Percentiles rank a stretch among this genome's conserved stretches.
phyloP scores from a whole-genome alignment of 2,797 vertebrate genomes.

The Gila robusta region DNA sequence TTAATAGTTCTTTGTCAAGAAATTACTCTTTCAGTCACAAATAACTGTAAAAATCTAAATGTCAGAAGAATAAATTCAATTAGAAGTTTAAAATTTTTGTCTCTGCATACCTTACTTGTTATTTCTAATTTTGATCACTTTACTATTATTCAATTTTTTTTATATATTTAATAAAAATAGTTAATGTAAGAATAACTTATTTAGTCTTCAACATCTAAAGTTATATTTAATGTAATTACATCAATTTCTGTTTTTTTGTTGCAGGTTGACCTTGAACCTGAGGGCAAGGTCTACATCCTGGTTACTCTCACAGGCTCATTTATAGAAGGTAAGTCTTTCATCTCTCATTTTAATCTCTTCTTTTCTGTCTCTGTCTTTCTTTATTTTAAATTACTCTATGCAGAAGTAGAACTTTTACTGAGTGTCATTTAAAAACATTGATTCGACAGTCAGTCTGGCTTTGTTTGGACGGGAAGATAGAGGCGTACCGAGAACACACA shows the following conservation, averaged over 20 bases:
- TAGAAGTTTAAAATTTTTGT: background rate
- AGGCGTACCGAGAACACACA: background rate
- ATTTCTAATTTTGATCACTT: background rate
- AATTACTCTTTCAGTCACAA: background rate
- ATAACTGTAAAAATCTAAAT: background rate
- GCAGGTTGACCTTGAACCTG: constrained; percentile 97
- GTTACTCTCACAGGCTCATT: constrained; percentile 91
- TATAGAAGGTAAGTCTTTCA: constrained; percentile 85
- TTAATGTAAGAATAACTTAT: background rate
- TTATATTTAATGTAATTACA: background rate
- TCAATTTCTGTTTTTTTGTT: constrained; percentile 34
- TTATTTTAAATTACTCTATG: background rate
- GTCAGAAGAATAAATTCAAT: background rate
- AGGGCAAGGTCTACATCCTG: constrained; percentile 91
- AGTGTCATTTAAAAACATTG: background rate
- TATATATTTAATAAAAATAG: background rate
- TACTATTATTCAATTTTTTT: background rate
- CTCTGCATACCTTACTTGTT: background rate
- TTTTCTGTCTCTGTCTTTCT: no score
- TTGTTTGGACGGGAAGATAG: background rate
- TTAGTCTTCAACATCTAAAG: background rate
- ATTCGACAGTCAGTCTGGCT: background rate
- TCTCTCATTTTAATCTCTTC: background rate
- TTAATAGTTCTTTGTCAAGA: background rate
- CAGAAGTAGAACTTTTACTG: background rate